Base-by-base conservation (phyloP, 2,113 vertebrate species). In the Labeo catla region DNA sequence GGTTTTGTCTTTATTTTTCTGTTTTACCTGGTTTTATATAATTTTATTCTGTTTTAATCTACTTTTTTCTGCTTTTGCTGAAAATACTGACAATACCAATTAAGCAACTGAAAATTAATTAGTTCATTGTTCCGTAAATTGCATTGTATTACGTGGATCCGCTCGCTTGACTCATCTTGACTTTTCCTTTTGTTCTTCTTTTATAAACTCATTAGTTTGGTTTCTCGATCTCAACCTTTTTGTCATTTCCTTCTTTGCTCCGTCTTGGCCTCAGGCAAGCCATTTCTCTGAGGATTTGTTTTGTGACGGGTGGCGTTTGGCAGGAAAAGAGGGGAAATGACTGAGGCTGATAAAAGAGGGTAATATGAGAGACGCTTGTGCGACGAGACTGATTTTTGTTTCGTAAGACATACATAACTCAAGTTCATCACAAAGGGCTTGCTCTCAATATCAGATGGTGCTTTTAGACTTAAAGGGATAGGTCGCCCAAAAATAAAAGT, bases 161-260 rank as follows among this genome's bases (percentile, higher is more conserved):
- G 8, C 21, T 57, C 28, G n/a, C 65, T 72, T 43, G 61, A 84
- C 76, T 87, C 76, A 65, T 84, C 89, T 92, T 86, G 88, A 72
- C 84, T 73, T 84, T 80, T 79, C 23, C 16, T 76, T 72, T 76
- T 84, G 36, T 85, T 50, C 63, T 81, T 66, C 82, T 63, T 43
- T 47, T 49, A 45, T 43, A 83, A 57, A 65, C 65, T 84, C 82
- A 72, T 87, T 88, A 79, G 72, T 79, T 65, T 88, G 84, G 34
- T 83, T 83, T 70, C 52, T 76, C 54, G 16, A 57, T 49, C 61
- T 81, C 57, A 74, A 28, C 34, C 39, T 47, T 59, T 74, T 86
- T 73, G 73, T 81, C 68, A 50, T 63, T 85, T 77, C 43, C 73
- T 52, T 11, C 10, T 50, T 63, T 80, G 85, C 90, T 92, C 87